phyloP scores from a whole-genome alignment of 2,113 vertebrate species.

The Ophthalmolycus amberensis region DNA sequence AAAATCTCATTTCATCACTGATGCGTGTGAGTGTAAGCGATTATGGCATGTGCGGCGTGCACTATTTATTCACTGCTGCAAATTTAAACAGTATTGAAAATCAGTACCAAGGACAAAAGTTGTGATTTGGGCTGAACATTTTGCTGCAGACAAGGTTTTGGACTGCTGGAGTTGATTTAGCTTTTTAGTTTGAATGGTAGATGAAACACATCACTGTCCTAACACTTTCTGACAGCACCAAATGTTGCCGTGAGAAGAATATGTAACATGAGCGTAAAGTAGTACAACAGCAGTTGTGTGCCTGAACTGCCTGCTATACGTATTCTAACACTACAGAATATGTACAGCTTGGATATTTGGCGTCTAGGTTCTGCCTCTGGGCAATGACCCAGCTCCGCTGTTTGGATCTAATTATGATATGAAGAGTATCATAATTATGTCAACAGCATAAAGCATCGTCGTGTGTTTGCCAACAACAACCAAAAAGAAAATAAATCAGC shows the following conservation, averaged over 20 bases:
- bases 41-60: neutral
- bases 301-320: neutral
- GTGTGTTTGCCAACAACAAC: slow-evolving; percentile 22
- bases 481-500: slow-evolving; percentile 8
- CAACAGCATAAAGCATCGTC: slow-evolving; percentile 13
- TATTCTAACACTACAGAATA: neutral
- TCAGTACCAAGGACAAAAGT: slow-evolving; percentile 24
- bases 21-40: slow-evolving; percentile 14
- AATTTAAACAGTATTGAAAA: slow-evolving; percentile 47
- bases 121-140: slow-evolving; percentile 7
- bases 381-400: slow-evolving; percentile 22
- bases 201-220: neutral
- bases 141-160: slow-evolving; percentile 9
- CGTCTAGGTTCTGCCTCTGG: slow-evolving; percentile 6
- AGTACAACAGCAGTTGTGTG: neutral
- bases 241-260: neutral
- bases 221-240: slow-evolving; percentile 6
- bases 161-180: slow-evolving; percentile 1
- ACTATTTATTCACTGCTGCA: slow-evolving; percentile 47
- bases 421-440: slow-evolving; percentile 31
- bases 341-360: slow-evolving; percentile 5
- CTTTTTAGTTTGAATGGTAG: neutral
- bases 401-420: slow-evolving; percentile 61
- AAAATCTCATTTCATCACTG: neutral
- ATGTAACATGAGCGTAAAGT: neutral